Evolutionary conservation across 2,888 invertebrate genomes (phyloP), one percentile per base, ranked within the genome.

Genomic region (Drepanosiphum platanoidis): DNA sequence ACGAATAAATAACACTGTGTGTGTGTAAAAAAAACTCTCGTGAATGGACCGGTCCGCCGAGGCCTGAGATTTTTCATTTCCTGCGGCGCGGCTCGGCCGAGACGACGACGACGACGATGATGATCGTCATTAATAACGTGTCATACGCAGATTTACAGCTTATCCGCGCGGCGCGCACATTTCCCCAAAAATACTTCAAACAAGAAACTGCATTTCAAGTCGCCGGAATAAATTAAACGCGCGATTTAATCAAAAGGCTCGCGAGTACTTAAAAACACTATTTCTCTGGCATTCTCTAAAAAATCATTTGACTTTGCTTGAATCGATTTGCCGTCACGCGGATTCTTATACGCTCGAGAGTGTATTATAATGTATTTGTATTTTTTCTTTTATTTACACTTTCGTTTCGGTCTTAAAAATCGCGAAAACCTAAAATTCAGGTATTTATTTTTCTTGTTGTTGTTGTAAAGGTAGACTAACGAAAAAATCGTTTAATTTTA

Each of bases 81-180:
- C 64, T 75, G 32, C n/a, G 5, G 22, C 32, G 15, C 46, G 15
- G 18, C 72, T 75, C 7, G n/a, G 13, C 7, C 52, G 52, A 75
- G 74, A 52, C 27, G 74, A n/a, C n/a, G 34, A 58, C 15, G 74
- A 11, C 22, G 32, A 58, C n/a, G n/a, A 75, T 58, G 5, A 75
- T 34, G 52, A 52, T 58, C 13, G 39, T 58, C 75, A 75, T 75
- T 75, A 75, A 75, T 75, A 75, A 75, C 8, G 3, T 75, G 75
- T 52, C 75, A 75, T 75, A 75, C 75, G 75, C 75, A 75, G 75
- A 75, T 75, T 58, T 75, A 15, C 58, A 58, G 58, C 34, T 75
- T 58, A 58, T 58, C n/a, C 58, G 11, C 46, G 11, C 18, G 15
- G 11, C 46, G 11, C 18, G 15, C 52, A 58, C n/a, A 58, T 75